Evolutionary conservation across 1,140 invertebrate species (phyloP).

Genomic region (Sarcophaga bullata): DNA sequence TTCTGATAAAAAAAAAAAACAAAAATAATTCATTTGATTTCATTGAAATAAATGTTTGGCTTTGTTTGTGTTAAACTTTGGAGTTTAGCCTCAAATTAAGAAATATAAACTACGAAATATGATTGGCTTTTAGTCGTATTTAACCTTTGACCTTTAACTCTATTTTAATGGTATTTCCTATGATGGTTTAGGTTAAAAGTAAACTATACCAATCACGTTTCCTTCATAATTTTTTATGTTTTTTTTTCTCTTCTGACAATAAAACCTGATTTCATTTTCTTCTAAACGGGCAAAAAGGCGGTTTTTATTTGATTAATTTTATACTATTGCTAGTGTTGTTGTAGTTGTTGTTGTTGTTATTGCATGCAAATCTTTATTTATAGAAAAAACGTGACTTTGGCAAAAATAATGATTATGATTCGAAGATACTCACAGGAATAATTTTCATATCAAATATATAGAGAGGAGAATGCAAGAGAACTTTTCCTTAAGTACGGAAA

Average conservation of each 20-base stretch:
- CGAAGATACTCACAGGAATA: neutral
- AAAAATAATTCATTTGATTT: too few species aligned
- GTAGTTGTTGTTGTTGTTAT: neutral
- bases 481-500: too few species aligned
- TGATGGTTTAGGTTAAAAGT: neutral
- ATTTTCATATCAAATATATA: neutral
- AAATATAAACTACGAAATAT: neutral
- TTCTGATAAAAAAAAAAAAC: neutral
- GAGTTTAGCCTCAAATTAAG: neutral
- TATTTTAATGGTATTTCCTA: neutral
- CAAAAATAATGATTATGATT: neutral
- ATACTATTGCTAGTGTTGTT: too few species aligned
- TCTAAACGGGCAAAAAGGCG: too few species aligned
- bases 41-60: neutral
- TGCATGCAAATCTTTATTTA: constrained; percentile 11
- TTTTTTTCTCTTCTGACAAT: too few species aligned
- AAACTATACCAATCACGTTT: constrained; percentile 22
- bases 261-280: too few species aligned
- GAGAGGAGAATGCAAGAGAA: too few species aligned
- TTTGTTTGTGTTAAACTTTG: neutral
- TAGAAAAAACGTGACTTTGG: neutral
- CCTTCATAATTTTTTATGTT: too few species aligned
- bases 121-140: neutral
- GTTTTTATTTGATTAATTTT: too few species aligned
- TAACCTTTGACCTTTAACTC: constrained; percentile 2